Evolutionary conservation across 2,797 vertebrate species (phyloP).

Genomic region (Sitta carolinensis): DNA sequence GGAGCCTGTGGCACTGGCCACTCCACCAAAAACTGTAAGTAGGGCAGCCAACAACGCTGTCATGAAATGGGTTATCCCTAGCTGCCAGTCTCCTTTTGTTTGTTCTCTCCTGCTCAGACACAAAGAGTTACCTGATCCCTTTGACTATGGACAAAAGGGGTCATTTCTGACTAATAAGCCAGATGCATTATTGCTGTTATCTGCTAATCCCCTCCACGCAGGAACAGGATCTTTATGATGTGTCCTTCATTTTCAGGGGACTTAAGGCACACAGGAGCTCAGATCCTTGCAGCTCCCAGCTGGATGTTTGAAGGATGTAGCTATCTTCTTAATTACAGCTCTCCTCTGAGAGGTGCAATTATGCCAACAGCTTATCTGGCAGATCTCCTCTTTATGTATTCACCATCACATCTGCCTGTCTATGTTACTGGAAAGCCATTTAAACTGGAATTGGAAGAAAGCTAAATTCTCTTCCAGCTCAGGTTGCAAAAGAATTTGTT

Average conservation of each 20-base stretch:
- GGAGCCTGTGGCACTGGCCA: slow-evolving; percentile 66
- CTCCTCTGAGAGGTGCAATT: not conserved
- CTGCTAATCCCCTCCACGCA: not conserved
- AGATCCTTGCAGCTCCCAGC: not conserved
- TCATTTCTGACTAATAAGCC: not conserved
- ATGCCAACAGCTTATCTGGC: not conserved
- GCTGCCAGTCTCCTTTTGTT: not conserved
- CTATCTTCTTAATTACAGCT: not conserved
- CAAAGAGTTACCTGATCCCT: not conserved
- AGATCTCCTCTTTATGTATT: not conserved
- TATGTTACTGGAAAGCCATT: not conserved
- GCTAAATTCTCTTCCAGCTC: not conserved
- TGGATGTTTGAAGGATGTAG: not conserved
- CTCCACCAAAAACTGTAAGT: slow-evolving; percentile 80
- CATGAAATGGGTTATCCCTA: not conserved
- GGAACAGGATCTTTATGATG: not conserved
- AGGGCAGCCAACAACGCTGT: not conserved
- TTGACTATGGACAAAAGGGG: not conserved
- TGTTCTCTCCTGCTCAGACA: not conserved
- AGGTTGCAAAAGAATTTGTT: not conserved
- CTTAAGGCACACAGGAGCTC: not conserved
- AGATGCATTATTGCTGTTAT: not conserved
- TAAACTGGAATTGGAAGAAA: not conserved
- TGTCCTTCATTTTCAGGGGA: not conserved
- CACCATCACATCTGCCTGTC: not conserved